Evolutionary conservation across 2,113 vertebrate genomes (phyloP), one percentile per base, ranked within the genome.

Genomic region (Genyomyrus donnyi): DNA sequence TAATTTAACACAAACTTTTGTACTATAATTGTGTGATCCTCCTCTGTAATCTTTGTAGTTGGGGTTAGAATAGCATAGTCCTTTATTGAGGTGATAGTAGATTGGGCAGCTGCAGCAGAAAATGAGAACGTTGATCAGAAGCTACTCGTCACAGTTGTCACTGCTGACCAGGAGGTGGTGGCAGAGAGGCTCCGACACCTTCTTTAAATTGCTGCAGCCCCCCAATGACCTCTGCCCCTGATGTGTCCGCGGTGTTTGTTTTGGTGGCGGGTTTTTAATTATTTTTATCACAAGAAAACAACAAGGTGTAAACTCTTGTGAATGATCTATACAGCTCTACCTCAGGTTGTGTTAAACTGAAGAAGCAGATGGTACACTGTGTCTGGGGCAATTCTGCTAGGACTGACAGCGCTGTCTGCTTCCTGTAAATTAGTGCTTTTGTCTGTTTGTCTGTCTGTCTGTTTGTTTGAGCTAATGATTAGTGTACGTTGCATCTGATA

Each of bases 261-360:
- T 66, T 27, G 74, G 53, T 91, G 52, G 85, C 87, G 89, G 91
- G 89, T 90, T 90, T 53, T 85, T 85, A 80, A 80, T 85, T 83
- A 66, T 90, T 88, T 45, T 90, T 66, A 91, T 90, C 66, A 91
- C 87, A 88, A 84, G 88, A 89, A 92, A 48, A 88, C 90, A 92
- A 89, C 91, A 92, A 93, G 94, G 90, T 90, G 83, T 83, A 77
- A 35, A n/a, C 92, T 92, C 93, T 95, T 92, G 88, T 94, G 90
- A 91, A 77, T 90, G 93, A 94, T 94, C 94, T 96, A 95, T 96
- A 95, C 95, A 95, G 93, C 91, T 95, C 95, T 95, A 96, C 95
- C 95, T 96, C 95, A 95, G 94, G 93, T 84, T 91, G 66, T 89
- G 92, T 70, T 87, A 66, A 87, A 88, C 92, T 90, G 89, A 90